Evolutionary conservation across 2,113 vertebrate species (phyloP).

Genomic region (Neogobius melanostomus): DNA sequence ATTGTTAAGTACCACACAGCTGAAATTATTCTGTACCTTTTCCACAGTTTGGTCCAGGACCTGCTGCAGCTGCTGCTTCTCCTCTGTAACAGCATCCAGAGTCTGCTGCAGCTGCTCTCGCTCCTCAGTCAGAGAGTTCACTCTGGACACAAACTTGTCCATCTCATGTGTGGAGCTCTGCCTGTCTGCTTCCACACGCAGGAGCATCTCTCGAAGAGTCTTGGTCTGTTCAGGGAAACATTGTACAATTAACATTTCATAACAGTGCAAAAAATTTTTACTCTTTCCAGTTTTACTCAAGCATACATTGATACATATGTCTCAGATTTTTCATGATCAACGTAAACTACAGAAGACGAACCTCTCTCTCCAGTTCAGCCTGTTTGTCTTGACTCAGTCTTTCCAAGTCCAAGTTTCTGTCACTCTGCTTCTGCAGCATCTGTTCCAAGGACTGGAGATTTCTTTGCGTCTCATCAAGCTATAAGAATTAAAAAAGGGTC

Average conservation of each 20-base stretch:
- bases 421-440: slow-evolving; percentile 22
- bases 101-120: slow-evolving; percentile 26
- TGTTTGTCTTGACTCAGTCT: slow-evolving; percentile 6
- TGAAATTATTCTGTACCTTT: too few relatives aligned
- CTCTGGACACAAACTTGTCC: slow-evolving; percentile 29
- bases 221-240: not conserved
- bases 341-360: not conserved
- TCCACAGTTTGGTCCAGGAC: slow-evolving; percentile 26
- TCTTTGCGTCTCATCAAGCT: slow-evolving; percentile 19
- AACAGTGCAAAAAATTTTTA: too few relatives aligned
- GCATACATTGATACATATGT: not conserved
- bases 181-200: slow-evolving; percentile 29
- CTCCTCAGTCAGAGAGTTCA: slow-evolving; percentile 29
- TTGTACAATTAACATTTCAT: not conserved
- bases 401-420: slow-evolving; percentile 9
- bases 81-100: slow-evolving; percentile 17
- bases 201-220: slow-evolving; percentile 18
- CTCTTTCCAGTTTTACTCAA: not conserved
- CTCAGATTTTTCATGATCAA: not conserved
- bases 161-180: slow-evolving; percentile 14
- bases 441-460: slow-evolving; percentile 20
- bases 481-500: not conserved
- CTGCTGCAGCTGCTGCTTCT: slow-evolving; percentile 16
- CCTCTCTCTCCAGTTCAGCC: slow-evolving; percentile 30
- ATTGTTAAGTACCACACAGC: too few relatives aligned